Evolutionary conservation across 1,140 invertebrate species (phyloP), one percentile per base, ranked within the genome.

Genomic region (Drosophila subpulchrella): DNA sequence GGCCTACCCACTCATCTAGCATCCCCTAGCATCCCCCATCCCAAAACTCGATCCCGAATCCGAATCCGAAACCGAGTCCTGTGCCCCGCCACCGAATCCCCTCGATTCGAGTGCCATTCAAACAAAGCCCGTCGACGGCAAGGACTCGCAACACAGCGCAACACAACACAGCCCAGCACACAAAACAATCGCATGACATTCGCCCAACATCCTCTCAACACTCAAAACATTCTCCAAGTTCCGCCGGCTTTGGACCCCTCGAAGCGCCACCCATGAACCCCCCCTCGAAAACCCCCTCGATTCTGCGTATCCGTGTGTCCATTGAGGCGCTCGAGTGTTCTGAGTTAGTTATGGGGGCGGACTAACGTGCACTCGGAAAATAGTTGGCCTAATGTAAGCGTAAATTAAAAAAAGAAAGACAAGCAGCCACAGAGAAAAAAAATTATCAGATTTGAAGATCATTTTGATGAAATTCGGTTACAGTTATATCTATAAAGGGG

Each of bases 111-210:
- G 78, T 81, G 58, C 36, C 71, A 65, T 84, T 68, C 81, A 84
- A 78, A 81, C 82, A 85, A 84, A 74, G 74, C 67, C 73, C 72
- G 53, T 46, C 72, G 54, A 58, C 53, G 47, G 58, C 71, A 75
- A 75, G 58, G 57, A 50, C 71, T 77, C 77, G 68, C 73, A 74
- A 78, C 76, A 63, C 50, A 58, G 30, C 6, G 7, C 30, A 34
- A 34, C 32, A 34, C 30, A 32, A 32, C 30, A 32, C 30, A 7
- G 7, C 30, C 27, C 27, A 7, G 6, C 1, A 75, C 77, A 78
- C 73, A 88, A 82, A 88, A 85, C 83, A 85, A 85, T 85, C 82
- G 82, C 83, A 85, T 78, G 82, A 86, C 82, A 86, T 78, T 84
- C 72, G 82, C 78, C 70, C 63, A 68, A 81, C 82, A 82, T 82